Evolutionary conservation across 2,888 invertebrate genomes (phyloP).

Genomic region (Noctua comes): DNA sequence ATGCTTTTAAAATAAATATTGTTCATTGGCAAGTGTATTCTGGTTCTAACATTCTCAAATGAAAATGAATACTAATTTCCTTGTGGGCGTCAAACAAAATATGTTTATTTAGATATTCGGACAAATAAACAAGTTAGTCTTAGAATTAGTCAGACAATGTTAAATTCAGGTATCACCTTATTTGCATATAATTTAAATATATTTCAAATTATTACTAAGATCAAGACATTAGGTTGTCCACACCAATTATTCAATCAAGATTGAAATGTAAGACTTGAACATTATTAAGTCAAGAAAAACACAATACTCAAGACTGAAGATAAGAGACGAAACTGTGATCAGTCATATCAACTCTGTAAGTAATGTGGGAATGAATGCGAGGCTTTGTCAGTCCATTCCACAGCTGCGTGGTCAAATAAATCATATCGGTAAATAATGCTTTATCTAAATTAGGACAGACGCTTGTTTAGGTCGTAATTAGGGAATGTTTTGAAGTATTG

Average conservation of each 20-base stretch:
- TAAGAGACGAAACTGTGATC: slow-evolving; percentile 76
- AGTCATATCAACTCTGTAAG: slow-evolving; percentile 79
- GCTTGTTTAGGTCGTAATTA: slow-evolving; percentile 76
- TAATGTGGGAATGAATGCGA: slow-evolving; percentile 83
- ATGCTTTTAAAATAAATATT: not conserved
- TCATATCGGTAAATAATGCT: slow-evolving; percentile 80
- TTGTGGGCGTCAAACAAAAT: slow-evolving; percentile 34
- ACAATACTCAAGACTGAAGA: slow-evolving; percentile 61
- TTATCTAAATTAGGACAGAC: slow-evolving; percentile 80
- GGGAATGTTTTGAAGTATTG: slow-evolving; percentile 39
- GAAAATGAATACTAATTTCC: slow-evolving; percentile 17
- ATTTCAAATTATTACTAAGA: slow-evolving; percentile 42
- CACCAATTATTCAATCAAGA: slow-evolving; percentile 58
- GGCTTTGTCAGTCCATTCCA: slow-evolving; percentile 73
- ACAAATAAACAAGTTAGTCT: slow-evolving; percentile 43
- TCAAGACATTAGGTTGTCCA: slow-evolving; percentile 45
- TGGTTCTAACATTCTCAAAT: not conserved
- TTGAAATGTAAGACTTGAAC: slow-evolving; percentile 39
- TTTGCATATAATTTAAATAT: slow-evolving; percentile 56
- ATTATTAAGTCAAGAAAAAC: slow-evolving; percentile 49
- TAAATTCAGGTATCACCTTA: slow-evolving; percentile 51
- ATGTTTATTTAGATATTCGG: slow-evolving; percentile 24
- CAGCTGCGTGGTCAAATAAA: slow-evolving; percentile 84
- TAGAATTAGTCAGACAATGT: slow-evolving; percentile 48
- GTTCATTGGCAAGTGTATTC: not conserved